phyloP scores from a whole-genome alignment of 2,888 invertebrate genomes.

The Polia nebulosa region DNA sequence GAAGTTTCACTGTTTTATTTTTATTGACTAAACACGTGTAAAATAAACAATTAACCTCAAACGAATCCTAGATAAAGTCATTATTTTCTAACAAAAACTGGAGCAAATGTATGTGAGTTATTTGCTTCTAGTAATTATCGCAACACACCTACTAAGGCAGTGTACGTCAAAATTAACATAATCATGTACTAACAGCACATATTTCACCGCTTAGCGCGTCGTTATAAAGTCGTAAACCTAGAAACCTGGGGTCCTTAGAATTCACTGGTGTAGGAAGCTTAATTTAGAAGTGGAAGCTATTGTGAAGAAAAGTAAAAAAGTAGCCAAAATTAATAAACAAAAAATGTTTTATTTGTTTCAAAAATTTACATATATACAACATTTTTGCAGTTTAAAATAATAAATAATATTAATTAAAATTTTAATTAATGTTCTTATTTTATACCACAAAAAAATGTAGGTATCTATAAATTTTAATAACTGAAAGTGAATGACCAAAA shows the following conservation, averaged over 20 bases:
- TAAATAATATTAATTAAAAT: too few species aligned
- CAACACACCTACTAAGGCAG: conserved; percentile 49
- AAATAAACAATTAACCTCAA: conserved; percentile 8
- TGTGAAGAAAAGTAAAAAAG: too few species aligned
- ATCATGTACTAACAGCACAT: conserved; percentile 75
- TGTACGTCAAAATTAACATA: conserved; percentile 63
- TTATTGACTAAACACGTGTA: conserved; percentile 2
- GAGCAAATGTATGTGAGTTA: conserved; percentile 30
- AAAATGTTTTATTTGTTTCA: too few species aligned
- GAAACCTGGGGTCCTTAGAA: conserved; percentile 81
- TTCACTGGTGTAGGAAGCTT: conserved; percentile 61
- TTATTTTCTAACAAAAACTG: conserved; percentile 33
- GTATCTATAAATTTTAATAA: too few species aligned
- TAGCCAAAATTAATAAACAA: too few species aligned
- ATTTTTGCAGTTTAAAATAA: too few species aligned
- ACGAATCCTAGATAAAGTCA: conserved; percentile 36
- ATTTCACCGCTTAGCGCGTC: conserved; percentile 85
- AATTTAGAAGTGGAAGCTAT: conserved; percentile 61
- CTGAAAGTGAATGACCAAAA: too few species aligned
- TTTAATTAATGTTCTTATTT: too few species aligned
- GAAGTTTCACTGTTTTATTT: too few species aligned
- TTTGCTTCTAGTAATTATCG: conserved; percentile 49
- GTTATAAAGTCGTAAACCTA: conserved; percentile 89
- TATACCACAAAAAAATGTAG: too few species aligned
- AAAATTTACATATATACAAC: too few species aligned